Conservation (phyloP, 1,140 invertebrate species). For the Aethina tumida region DNA sequence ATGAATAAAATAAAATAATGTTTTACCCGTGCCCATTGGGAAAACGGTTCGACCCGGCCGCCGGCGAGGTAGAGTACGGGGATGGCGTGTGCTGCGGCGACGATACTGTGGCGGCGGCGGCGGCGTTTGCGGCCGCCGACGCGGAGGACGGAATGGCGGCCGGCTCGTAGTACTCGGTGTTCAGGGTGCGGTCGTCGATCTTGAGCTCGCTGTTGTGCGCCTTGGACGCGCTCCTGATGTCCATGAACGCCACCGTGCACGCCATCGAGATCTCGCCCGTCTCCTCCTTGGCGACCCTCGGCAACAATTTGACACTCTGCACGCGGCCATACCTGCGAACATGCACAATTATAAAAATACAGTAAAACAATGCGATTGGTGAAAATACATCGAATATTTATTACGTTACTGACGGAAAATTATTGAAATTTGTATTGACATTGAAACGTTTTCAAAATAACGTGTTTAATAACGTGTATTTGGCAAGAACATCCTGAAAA, state of each 20-base stretch:
- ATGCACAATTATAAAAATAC: constrained; percentile 3
- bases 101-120: constrained; percentile 31
- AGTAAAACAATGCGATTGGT: too few relatives aligned
- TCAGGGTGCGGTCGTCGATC: constrained; percentile 73
- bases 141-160: constrained; percentile 53
- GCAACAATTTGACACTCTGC: constrained; percentile 87
- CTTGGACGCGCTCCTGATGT: constrained; percentile 91
- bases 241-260: constrained; percentile 91
- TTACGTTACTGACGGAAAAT: too few relatives aligned
- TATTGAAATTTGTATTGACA: too few relatives aligned
- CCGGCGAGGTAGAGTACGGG: constrained; percentile 32
- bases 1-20: too few relatives aligned
- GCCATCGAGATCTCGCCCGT: constrained; percentile 45
- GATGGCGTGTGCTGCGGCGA: constrained; percentile 40
- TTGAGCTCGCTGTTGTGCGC: constrained; percentile 83
- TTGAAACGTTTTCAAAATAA: constrained; percentile 5
- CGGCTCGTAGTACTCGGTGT: constrained; percentile 89
- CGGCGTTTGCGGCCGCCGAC: constrained; percentile 40
- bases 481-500: too few relatives aligned
- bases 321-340: constrained; percentile 83
- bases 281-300: constrained; percentile 40
- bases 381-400: too few relatives aligned
- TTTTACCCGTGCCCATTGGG: constrained; percentile 36
- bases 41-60: constrained; percentile 29
- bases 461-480: too few relatives aligned